Evolutionary conservation across 2,888 invertebrate genomes (phyloP), one percentile per base, ranked within the genome.

Genomic region (Plagodis dolabraria): DNA sequence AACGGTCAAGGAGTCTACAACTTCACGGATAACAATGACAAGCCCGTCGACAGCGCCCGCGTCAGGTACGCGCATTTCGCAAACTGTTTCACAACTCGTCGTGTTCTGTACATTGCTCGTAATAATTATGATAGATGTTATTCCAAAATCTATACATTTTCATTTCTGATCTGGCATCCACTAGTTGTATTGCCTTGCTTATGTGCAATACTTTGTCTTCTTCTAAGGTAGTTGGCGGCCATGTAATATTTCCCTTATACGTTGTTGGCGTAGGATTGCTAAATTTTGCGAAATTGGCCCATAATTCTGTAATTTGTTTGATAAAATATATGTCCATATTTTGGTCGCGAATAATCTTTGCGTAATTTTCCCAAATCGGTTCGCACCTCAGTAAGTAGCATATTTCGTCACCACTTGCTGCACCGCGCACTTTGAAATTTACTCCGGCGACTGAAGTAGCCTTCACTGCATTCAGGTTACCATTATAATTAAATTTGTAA

Each of bases 221-320:
- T 46, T 77, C 69, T 54, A 66, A 60, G 47, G 81, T 81, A 73
- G 86, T 80, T 2, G 83, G 79, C 36, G 77, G 75, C 92, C 92
- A 92, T 40, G 72, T 77, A 7, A 77, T 52, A 53, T 81, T 79
- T 22, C 68, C 74, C 7, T 60, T 44, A 60, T 72, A 69, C 38
- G 68, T 55, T 2, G 49, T 51, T n/a, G 81, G 81, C 33, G 87
- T 87, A 46, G 92, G 90, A 57, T 86, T 63, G 2, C 87, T 88
- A 50, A 78, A 82, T 77, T 90, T 93, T 12, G 87, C 93, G 74
- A 93, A 94, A 72, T 93, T 93, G 0, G 91, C 78, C 93, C 93
- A 94, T 75, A 93, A 71, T 57, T 77, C 70, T 6, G 89, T 72
- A 59, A 93, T 82, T 67, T 85, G 72, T 59, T 75, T 83, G 36